These are phyloP conservation scores for Okapia johnstoni DNA, from an alignment of 2,113 vertebrate species.

Conservation along the genomic window DNA sequence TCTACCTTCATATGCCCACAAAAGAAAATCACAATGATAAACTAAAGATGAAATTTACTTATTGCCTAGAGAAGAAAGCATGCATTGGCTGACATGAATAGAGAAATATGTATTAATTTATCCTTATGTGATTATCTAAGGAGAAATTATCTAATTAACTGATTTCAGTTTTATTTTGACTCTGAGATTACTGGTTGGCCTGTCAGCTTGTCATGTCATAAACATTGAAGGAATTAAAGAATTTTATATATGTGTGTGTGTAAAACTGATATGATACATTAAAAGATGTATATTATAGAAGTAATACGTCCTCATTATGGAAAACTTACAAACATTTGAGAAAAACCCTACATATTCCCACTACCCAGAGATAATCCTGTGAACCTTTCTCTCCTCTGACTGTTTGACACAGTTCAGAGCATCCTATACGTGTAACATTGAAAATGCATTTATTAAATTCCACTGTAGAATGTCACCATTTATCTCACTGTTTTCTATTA, in stretches of 20 bases:
- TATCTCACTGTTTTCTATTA: neutral
- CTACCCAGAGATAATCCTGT: neutral
- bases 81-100: neutral
- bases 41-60: neutral
- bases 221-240: neutral
- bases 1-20: neutral
- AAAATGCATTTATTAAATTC: neutral
- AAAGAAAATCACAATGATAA: neutral
- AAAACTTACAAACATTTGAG: neutral
- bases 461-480: neutral
- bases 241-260: neutral
- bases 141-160: neutral
- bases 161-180: slow-evolving; percentile 6
- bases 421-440: neutral
- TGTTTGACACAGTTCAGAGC: neutral
- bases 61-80: neutral
- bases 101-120: neutral
- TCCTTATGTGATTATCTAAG: neutral
- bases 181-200: neutral
- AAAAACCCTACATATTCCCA: neutral
- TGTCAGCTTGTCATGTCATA: neutral
- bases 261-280: neutral
- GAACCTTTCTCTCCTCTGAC: neutral
- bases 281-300: slow-evolving; percentile 7
- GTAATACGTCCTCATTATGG: neutral